Percentiles rank a stretch among this genome's conserved stretches.
Conservation (phyloP, 1,140 invertebrate species). For the Zaprionus vittiger region DNA sequence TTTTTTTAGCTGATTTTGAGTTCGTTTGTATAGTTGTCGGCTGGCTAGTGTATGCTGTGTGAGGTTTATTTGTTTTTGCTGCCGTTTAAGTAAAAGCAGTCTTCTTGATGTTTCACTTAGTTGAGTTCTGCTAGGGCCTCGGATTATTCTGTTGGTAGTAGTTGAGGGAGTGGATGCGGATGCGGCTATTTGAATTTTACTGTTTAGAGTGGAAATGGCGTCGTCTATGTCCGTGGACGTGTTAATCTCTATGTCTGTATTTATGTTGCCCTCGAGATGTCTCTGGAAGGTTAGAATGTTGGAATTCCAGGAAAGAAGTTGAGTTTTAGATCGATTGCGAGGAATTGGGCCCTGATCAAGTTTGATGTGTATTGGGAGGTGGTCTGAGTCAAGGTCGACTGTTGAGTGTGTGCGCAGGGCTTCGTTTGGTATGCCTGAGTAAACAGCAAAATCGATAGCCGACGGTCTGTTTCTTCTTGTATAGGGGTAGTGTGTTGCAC, state of each 20-base stretch:
- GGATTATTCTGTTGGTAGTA: neutral
- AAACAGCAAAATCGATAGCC: neutral
- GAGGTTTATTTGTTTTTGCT: neutral
- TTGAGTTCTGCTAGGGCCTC: neutral
- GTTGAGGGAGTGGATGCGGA: neutral
- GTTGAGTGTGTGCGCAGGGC: neutral
- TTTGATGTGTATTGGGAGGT: neutral
- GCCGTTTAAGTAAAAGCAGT: neutral
- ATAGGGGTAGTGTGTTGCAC: neutral
- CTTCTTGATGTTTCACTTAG: neutral
- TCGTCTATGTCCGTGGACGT: slow-evolving; percentile 10
- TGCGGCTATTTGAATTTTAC: neutral
- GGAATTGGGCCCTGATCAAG: too few relatives aligned
- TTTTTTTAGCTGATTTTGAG: neutral
- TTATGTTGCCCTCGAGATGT: neutral
- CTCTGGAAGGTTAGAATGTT: slow-evolving; percentile 5
- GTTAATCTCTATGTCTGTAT: neutral
- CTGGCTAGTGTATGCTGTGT: neutral
- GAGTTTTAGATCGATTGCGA: neutral
- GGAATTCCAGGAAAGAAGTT: neutral
- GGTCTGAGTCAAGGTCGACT: slow-evolving; percentile 12
- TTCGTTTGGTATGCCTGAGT: neutral
- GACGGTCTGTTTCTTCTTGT: neutral
- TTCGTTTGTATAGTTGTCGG: neutral
- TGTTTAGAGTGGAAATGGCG: neutral